Evolutionary conservation across 2,797 vertebrate genomes (phyloP), one percentile per base, ranked within the genome.

Genomic region (Vireo griseus): DNA sequence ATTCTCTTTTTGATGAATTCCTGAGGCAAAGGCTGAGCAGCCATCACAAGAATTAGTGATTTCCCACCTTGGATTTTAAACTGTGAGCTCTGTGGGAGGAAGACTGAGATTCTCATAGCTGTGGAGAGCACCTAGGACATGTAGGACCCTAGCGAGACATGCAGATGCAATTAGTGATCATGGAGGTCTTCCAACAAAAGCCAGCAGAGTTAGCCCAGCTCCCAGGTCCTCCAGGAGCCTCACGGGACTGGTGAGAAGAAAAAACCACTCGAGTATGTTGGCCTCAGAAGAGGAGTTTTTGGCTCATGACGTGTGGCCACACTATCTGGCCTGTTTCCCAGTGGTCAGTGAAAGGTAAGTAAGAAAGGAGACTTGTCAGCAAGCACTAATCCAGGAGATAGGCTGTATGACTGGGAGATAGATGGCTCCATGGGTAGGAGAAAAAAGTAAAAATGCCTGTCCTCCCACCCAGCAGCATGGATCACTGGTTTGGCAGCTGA

Each of bases 231-330:
- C 6, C 26, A 83, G 48, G 45, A 87, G 31, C 28, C 35, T 80
- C 3, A 0, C 0, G 0, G 50, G 47, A 55, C 58, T 75, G 47
- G 24, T 37, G 69, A 51, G 20, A 58, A 65, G 20, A n/a, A 58
- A 87, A 73, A 54, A 13, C 0, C 42, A 71, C 12, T 9, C 15
- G 0, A 42, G 15, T 31, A 7, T 37, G 6, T 66, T 75, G 37
- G 84, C 47, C 25, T 4, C 15, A 44, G 61, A 63, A 77, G 17
- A 82, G 31, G 25, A 86, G 50, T 15, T 89, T 82, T 77, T 9
- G 3, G 48, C 68, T 52, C 0, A 0, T 71, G 55, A 69, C 20
- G 25, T 50, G 55, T 8, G 18, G 39, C 80, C 5, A 0, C 37
- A 16, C 44, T 1, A 3, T 55, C 71, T 87, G 78, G 45, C 50